Percentiles rank a stretch among this genome's conserved stretches.
Evolutionary conservation across 1,140 invertebrate genomes (phyloP).

Genomic region (Lamellibrachia luymesi): DNA sequence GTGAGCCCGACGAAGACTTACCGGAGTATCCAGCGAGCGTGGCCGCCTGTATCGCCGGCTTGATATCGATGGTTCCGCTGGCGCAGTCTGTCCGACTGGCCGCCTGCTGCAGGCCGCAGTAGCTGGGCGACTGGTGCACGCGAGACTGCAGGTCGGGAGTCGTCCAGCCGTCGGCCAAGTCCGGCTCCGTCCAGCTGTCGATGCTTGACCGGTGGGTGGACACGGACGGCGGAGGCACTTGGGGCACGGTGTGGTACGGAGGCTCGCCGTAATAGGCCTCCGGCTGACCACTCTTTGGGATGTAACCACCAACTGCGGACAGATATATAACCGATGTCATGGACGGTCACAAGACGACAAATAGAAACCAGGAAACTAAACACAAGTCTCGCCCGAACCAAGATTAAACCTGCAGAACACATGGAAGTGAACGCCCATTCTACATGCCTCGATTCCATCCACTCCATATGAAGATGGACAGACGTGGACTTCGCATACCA

Average conservation of each 20-base stretch:
- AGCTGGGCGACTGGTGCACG: slow-evolving; percentile 59
- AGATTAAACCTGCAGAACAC: no score
- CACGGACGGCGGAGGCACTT: slow-evolving; percentile 57
- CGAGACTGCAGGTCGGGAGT: slow-evolving; percentile 65
- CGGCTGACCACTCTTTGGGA: no score
- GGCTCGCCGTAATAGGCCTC: slow-evolving; percentile 58
- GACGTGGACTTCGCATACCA: background rate
- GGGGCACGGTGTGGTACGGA: slow-evolving; percentile 79
- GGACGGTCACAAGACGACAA: no score
- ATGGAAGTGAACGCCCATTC: background rate
- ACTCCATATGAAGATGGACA: background rate
- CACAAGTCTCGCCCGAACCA: no score
- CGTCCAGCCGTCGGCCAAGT: slow-evolving; percentile 55
- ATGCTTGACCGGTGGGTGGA: slow-evolving; percentile 46
- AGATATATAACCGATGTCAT: background rate
- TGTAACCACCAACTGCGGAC: slow-evolving; percentile 8
- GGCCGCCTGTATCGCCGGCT: slow-evolving; percentile 72
- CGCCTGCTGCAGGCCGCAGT: slow-evolving; percentile 17
- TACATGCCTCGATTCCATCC: background rate
- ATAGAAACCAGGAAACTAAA: no score
- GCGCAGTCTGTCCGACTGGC: slow-evolving; percentile 31
- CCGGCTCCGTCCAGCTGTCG: slow-evolving; percentile 49
- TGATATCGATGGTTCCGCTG: slow-evolving; percentile 60
- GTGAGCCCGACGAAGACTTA: slow-evolving; percentile 40
- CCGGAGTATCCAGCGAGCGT: slow-evolving; percentile 72